phyloP scores from a whole-genome alignment of 2,888 invertebrate species.

The Hofmannophila pseudospretella region DNA sequence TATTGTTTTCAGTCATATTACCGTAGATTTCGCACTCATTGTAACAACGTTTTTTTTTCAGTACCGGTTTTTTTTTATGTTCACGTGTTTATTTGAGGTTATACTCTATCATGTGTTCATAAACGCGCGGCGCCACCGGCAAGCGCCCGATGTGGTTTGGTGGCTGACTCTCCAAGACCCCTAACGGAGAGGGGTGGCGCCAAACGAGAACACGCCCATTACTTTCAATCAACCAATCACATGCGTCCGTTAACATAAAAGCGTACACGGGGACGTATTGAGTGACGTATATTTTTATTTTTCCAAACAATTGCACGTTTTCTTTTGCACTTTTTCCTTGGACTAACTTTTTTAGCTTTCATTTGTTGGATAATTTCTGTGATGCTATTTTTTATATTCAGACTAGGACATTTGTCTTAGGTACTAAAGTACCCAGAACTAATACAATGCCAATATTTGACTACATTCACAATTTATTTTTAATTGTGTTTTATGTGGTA shows the following conservation, averaged over 20 bases:
- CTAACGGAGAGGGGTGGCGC: slow-evolving; percentile 62
- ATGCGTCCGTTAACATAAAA: slow-evolving; percentile 48
- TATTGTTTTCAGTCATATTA: slow-evolving; percentile 14
- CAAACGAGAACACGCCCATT: slow-evolving; percentile 48
- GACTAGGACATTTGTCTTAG: neutral
- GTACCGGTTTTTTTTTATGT: slow-evolving; percentile 21
- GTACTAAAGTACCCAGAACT: no score
- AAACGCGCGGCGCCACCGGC: slow-evolving; percentile 67
- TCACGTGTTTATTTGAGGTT: slow-evolving; percentile 23
- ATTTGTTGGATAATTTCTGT: slow-evolving; percentile 34
- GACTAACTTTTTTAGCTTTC: slow-evolving; percentile 39
- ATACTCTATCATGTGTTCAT: slow-evolving; percentile 38
- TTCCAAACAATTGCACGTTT: slow-evolving; percentile 52
- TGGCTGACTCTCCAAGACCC: slow-evolving; percentile 50
- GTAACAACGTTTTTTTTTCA: slow-evolving; percentile 12
- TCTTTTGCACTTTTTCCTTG: slow-evolving; percentile 41
- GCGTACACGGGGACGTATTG: slow-evolving; percentile 68
- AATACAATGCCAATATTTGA: no score
- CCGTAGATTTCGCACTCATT: slow-evolving; percentile 9
- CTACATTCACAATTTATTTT: no score
- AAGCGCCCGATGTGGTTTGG: slow-evolving; percentile 72
- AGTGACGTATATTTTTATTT: slow-evolving; percentile 64
- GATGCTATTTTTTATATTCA: slow-evolving; percentile 53
- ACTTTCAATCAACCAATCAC: slow-evolving; percentile 44
- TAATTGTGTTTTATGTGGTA: no score